Percentiles rank a stretch among this genome's conserved stretches.
Evolutionary conservation across 23 tunicate species (phyloP).

Genomic region (Oikopleura albicans): DNA sequence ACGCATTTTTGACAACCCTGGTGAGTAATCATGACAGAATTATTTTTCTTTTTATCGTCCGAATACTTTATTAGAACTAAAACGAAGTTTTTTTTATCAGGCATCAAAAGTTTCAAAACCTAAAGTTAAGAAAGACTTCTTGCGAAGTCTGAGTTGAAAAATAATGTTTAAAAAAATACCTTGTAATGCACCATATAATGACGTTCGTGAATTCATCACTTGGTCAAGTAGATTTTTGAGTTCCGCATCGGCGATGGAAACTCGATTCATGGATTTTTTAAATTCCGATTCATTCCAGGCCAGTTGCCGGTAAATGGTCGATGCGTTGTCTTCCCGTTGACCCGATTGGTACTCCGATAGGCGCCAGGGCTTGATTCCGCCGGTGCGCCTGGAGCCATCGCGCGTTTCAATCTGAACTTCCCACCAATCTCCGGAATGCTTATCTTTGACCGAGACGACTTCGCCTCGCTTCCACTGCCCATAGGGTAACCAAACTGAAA

Average conservation of each 20-base stretch:
- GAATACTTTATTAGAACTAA: too few species aligned
- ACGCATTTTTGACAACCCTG: too few species aligned
- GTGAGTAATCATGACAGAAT: too few species aligned
- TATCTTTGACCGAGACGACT: neutral
- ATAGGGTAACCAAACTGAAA: too few species aligned
- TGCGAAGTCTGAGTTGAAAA: too few species aligned
- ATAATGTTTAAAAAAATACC: too few species aligned
- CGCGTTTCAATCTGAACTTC: slow-evolving; percentile 10
- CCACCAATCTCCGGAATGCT: slow-evolving; percentile 9
- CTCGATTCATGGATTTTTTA: slow-evolving; percentile 7
- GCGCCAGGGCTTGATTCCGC: slow-evolving; percentile 13
- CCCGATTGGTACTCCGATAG: neutral
- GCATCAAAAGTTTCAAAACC: too few species aligned
- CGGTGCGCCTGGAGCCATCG: neutral
- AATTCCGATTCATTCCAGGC: slow-evolving; percentile 11
- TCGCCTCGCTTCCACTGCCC: neutral
- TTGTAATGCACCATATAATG: slow-evolving; percentile 2
- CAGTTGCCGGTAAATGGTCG: neutral
- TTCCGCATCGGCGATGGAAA: neutral
- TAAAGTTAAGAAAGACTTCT: too few species aligned
- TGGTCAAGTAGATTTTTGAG: neutral
- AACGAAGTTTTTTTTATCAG: too few species aligned
- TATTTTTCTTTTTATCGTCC: too few species aligned
- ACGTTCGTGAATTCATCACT: slow-evolving; percentile 13
- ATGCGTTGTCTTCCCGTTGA: neutral